Evolutionary conservation across 2,888 invertebrate genomes (phyloP), one percentile per base, ranked within the genome.

Genomic region (Incurvaria masculella): DNA sequence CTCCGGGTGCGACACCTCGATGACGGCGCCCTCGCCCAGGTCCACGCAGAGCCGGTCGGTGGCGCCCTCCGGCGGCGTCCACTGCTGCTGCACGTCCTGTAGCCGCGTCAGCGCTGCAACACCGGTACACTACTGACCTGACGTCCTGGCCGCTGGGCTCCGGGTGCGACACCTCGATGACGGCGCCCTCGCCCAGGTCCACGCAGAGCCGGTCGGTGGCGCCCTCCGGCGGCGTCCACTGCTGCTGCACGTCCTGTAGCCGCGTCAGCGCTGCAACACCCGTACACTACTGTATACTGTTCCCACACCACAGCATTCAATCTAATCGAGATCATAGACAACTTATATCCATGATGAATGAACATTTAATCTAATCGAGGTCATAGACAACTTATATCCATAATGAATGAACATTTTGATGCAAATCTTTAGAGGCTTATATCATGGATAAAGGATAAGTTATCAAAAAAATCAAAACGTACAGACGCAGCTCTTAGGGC

Each of bases 81-180:
- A 94, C 39, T 71, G 69, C 0, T 78, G 78, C 0, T 75, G 76
- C 23, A 76, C 71, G 8, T 69, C 69, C 46, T 60, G 59, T 47
- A 78, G 55, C 6, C 76, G 68, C 17, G 68, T 60, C 42, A 75
- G 53, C 1, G 78, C 78, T 75, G n/a, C n/a, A 49, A n/a, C n/a
- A n/a, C n/a, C n/a, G n/a, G n/a, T n/a, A n/a, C n/a, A n/a, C n/a
- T n/a, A 14, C 33, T 33, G 8, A 33, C 33, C 14, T 33, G 8
- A 14, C 17, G 17, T 27, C 45, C 4, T 73, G 74, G 14, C 69
- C 69, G 8, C 67, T 66, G 2, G 88, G 86, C 23, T 83, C 73
- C 0, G 95, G 95, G 75, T 95, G 95, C 6, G 91, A 88, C 10
- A 96, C 94, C 73, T 95, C 94, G 45, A 95, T 95, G 33, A 92